Evolutionary conservation across 2,888 invertebrate genomes (phyloP).

Genomic region (Eilema griseolum): DNA sequence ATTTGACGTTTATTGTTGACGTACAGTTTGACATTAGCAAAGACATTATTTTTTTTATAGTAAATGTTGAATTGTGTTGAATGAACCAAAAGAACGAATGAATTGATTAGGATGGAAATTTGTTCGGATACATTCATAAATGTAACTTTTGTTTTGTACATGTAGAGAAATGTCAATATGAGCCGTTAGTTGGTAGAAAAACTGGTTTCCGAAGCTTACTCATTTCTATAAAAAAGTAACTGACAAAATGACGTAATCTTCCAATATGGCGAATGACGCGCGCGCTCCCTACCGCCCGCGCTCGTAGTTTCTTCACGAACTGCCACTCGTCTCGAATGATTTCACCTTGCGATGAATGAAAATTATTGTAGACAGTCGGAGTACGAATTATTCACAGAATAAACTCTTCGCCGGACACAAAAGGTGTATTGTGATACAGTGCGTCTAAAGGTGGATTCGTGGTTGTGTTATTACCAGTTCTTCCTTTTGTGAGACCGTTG

Average conservation of each 20-base stretch:
- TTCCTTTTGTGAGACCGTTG: constrained; percentile 81
- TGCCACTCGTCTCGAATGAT: constrained; percentile 78
- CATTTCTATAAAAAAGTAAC: constrained; percentile 47
- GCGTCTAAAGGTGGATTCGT: constrained; percentile 79
- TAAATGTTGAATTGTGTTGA: no score
- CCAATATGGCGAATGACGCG: constrained; percentile 86
- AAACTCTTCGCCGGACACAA: constrained; percentile 66
- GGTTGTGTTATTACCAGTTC: constrained; percentile 80
- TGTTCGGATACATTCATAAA: constrained; percentile 45
- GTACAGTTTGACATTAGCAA: constrained; percentile 1
- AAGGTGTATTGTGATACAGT: constrained; percentile 73
- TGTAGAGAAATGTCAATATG: constrained; percentile 23
- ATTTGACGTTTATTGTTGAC: constrained; percentile 17
- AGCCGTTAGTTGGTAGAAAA: constrained; percentile 37
- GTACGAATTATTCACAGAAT: constrained; percentile 64
- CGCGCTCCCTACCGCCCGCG: constrained; percentile 72
- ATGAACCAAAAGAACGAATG: constrained; percentile 20
- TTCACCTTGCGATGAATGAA: constrained; percentile 83
- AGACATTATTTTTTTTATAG: no score
- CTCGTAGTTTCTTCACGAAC: constrained; percentile 73
- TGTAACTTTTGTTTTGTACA: constrained; percentile 8
- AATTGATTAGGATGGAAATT: neutral
- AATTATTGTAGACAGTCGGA: constrained; percentile 72
- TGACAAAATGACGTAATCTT: constrained; percentile 78
- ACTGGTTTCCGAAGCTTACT: constrained; percentile 44